These are phyloP conservation scores for Dascillus cervinus DNA, from an alignment of 2,888 invertebrate genomes.

Conservation along the genomic window DNA sequence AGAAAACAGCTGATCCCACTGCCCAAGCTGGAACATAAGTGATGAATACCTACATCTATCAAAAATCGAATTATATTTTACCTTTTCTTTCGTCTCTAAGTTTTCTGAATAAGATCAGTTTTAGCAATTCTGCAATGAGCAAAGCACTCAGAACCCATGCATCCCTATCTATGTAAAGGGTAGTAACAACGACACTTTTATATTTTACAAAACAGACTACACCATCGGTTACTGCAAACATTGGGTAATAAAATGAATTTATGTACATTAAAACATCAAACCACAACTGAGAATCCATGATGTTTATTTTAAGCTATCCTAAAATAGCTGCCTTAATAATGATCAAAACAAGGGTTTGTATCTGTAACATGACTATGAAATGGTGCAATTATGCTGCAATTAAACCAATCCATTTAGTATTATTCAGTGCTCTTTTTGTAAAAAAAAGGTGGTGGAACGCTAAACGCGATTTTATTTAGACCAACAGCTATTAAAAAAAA, in stretches of 20 bases:
- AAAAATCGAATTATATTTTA: no score
- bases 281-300: constrained; percentile 23
- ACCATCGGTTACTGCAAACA: constrained; percentile 21
- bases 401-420: no score
- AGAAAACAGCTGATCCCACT: constrained; percentile 18
- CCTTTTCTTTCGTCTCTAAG: constrained; percentile 20
- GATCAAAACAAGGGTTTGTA: no score
- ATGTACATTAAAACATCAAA: constrained; percentile 26
- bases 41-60: no score
- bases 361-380: no score
- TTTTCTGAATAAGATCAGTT: constrained; percentile 20
- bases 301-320: constrained; percentile 1
- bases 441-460: no score
- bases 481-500: no score
- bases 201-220: constrained; percentile 23
- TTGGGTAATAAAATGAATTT: constrained; percentile 23
- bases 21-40: constrained; percentile 18
- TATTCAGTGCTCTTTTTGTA: no score
- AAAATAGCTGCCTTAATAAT: no score
- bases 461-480: no score
- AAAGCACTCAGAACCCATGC: constrained; percentile 22
- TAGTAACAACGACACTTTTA: constrained; percentile 20
- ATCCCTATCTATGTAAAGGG: constrained; percentile 18
- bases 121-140: constrained; percentile 21
- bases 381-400: no score